phyloP scores from a whole-genome alignment of 2,888 invertebrate genomes.

The Agelastica alni region DNA sequence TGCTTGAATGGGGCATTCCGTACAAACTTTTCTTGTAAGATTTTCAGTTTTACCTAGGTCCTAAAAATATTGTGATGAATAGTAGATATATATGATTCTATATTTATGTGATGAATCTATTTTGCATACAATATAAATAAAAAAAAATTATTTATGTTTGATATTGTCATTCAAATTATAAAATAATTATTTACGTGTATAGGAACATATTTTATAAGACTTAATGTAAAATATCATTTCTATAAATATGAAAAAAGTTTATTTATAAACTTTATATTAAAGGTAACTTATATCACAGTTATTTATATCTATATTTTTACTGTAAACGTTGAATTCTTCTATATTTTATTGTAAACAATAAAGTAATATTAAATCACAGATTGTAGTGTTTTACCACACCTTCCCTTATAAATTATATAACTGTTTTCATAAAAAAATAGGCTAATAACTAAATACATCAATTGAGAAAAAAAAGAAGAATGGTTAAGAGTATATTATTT shows the following conservation, averaged over 20 bases:
- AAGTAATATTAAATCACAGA: slow-evolving; percentile 6
- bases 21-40: too few relatives aligned
- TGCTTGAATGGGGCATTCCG: too few relatives aligned
- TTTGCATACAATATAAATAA: slow-evolving; percentile 4
- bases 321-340: slow-evolving; percentile 6
- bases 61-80: slow-evolving; percentile 11
- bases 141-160: slow-evolving; percentile 1
- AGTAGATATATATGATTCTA: slow-evolving; percentile 1
- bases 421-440: background rate
- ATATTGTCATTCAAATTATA: background rate
- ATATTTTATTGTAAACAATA: slow-evolving; percentile 16
- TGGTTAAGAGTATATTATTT: background rate
- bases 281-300: background rate
- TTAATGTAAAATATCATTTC: background rate
- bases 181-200: background rate
- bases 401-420: background rate
- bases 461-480: slow-evolving; percentile 1
- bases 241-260: background rate
- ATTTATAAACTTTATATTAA: background rate
- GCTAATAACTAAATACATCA: background rate
- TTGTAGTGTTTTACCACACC: background rate
- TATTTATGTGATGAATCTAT: slow-evolving; percentile 7
- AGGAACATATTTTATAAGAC: background rate
- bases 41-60: background rate
- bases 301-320: slow-evolving; percentile 10